Conservation (phyloP, 2,888 invertebrate genomes). For the Hylaea fasciaria region DNA sequence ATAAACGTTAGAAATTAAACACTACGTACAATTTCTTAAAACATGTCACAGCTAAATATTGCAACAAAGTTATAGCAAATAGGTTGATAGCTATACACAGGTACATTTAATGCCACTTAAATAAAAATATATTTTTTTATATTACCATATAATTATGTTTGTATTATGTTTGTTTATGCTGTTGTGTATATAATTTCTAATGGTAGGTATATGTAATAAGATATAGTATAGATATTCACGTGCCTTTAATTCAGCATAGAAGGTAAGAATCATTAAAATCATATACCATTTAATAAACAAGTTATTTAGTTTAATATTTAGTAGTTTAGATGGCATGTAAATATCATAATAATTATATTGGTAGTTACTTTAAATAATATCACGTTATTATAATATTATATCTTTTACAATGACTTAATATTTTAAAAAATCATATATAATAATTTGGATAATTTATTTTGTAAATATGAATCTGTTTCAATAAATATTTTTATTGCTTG, state of each 20-base stretch:
- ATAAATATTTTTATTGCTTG: constrained; percentile 52
- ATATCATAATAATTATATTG: background rate
- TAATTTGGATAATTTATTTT: constrained; percentile 21
- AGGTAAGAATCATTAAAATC: no score
- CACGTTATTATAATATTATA: background rate
- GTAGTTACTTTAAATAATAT: background rate
- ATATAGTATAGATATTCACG: constrained; percentile 2
- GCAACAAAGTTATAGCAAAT: background rate
- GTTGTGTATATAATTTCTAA: background rate
- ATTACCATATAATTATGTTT: background rate
- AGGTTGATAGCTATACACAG: background rate
- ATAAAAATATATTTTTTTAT: background rate
- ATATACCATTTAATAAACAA: background rate
- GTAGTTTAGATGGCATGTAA: background rate
- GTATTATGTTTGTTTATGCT: no score
- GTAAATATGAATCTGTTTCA: constrained; percentile 44
- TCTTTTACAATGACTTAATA: background rate
- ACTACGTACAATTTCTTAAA: background rate
- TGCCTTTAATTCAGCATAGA: no score
- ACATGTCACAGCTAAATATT: background rate
- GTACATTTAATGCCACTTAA: background rate
- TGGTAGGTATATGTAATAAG: constrained; percentile 13
- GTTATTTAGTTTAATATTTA: background rate
- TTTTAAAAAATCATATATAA: background rate
- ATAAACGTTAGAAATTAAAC: background rate